Evolutionary conservation across 2,888 invertebrate species (phyloP).

Genomic region (Hirtodrosophila duncani): DNA sequence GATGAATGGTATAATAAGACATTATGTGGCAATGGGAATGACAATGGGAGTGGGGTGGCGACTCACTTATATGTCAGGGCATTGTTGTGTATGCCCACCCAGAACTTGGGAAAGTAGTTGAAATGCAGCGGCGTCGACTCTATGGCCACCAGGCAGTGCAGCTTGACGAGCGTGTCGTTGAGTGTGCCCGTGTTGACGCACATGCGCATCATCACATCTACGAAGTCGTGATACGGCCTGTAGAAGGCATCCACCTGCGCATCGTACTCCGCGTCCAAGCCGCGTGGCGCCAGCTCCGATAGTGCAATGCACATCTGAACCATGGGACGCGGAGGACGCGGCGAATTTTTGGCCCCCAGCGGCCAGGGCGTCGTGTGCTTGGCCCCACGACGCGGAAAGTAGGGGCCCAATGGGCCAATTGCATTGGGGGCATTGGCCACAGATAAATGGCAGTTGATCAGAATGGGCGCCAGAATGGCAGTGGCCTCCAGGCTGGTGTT

Average conservation of each 20-base stretch:
- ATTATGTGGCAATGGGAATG: too few relatives aligned
- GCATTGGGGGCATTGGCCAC: constrained; percentile 86
- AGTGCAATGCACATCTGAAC: constrained; percentile 91
- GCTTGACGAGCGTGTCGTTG: constrained; percentile 89
- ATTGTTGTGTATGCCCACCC: constrained; percentile 90
- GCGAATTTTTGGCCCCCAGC: constrained; percentile 81
- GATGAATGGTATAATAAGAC: too few relatives aligned
- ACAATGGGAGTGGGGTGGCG: too few relatives aligned
- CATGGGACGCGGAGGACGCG: constrained; percentile 87
- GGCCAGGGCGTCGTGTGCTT: constrained; percentile 79
- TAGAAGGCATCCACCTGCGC: constrained; percentile 87
- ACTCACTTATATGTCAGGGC: constrained; percentile 78
- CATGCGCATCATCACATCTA: constrained; percentile 90
- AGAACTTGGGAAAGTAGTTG: constrained; percentile 93
- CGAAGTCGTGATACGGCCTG: constrained; percentile 92
- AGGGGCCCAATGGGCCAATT: constrained; percentile 85
- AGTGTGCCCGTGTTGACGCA: constrained; percentile 93
- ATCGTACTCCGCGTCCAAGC: constrained; percentile 88
- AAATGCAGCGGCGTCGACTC: constrained; percentile 94
- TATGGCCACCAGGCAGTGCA: constrained; percentile 93
- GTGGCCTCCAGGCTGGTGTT: constrained; percentile 79
- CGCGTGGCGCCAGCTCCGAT: constrained; percentile 83
- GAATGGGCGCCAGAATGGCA: constrained; percentile 89
- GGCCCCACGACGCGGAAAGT: constrained; percentile 86
- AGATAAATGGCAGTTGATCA: constrained; percentile 90